phyloP scores from a whole-genome alignment of 2,113 vertebrate species.

The Halcyon senegalensis region DNA sequence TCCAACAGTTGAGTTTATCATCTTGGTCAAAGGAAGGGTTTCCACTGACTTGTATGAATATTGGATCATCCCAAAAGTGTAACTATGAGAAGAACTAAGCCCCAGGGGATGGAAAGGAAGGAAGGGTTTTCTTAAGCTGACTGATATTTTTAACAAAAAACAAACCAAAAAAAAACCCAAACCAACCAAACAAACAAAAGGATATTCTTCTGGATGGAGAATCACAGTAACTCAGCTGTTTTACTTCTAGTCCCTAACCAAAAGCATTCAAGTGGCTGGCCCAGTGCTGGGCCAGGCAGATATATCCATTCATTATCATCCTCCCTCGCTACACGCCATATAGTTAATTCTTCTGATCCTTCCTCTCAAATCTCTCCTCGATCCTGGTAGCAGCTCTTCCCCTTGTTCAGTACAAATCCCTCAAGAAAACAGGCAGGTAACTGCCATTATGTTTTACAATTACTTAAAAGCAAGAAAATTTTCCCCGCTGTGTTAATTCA shows the following conservation, averaged over 20 bases:
- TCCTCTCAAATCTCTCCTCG: conserved; percentile 33
- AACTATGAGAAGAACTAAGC: not conserved
- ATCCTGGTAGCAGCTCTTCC: conserved; percentile 28
- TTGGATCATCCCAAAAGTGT: not conserved
- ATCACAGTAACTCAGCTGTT: not conserved
- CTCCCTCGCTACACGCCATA: not conserved
- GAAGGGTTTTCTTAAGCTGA: not conserved
- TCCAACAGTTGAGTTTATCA: not conserved
- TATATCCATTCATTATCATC: conserved; percentile 23
- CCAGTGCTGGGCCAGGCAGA: not conserved
- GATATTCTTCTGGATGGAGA: not conserved
- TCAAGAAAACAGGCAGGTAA: conserved; percentile 49
- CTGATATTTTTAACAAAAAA: not conserved
- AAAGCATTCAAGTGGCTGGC: conserved; percentile 11
- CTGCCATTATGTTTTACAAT: conserved; percentile 14
- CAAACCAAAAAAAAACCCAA: not conserved
- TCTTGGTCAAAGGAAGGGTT: not conserved
- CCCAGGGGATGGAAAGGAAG: not conserved
- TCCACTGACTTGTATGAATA: not conserved
- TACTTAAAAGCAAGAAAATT: not conserved
- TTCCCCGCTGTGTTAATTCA: not conserved
- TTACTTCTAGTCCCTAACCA: conserved; percentile 23
- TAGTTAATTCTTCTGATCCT: conserved; percentile 57
- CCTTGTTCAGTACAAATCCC: conserved; percentile 34
- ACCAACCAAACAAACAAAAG: not conserved